These are phyloP conservation scores for Aphidoletes aphidimyza DNA, from an alignment of 2,888 invertebrate species.

Conservation along the genomic window DNA sequence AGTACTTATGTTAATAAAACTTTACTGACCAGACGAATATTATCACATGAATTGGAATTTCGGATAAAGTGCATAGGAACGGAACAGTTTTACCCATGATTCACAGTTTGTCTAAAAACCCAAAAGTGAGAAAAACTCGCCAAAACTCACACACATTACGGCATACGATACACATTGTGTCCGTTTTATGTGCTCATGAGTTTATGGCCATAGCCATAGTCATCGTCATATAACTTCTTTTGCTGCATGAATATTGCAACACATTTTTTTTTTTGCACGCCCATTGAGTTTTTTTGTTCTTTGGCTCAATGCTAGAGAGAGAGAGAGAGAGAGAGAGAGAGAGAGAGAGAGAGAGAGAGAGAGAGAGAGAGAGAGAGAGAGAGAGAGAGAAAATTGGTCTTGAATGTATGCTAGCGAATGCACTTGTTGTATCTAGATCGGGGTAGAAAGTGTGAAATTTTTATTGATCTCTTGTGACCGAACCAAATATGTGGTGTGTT, in stretches of 20 bases:
- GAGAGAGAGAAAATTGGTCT: too few relatives aligned
- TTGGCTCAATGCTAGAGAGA: too few relatives aligned
- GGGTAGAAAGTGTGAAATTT: background rate
- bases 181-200: slow-evolving; percentile 22
- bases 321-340: too few relatives aligned
- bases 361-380: too few relatives aligned
- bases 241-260: background rate
- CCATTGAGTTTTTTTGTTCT: too few relatives aligned
- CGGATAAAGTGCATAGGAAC: background rate
- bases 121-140: background rate
- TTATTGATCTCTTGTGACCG: background rate
- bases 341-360: too few relatives aligned
- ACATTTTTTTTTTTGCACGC: background rate
- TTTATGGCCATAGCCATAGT: slow-evolving; percentile 23
- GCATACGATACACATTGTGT: background rate
- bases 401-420: background rate
- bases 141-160: background rate
- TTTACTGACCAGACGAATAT: slow-evolving; percentile 7
- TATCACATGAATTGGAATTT: background rate
- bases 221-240: background rate
- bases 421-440: background rate
- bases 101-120: background rate
- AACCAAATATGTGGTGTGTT: background rate
- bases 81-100: slow-evolving; percentile 13
- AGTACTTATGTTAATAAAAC: slow-evolving; percentile 33